phyloP scores from a whole-genome alignment of 1,140 invertebrate species.

The Paramacrobiotus metropolitanus region DNA sequence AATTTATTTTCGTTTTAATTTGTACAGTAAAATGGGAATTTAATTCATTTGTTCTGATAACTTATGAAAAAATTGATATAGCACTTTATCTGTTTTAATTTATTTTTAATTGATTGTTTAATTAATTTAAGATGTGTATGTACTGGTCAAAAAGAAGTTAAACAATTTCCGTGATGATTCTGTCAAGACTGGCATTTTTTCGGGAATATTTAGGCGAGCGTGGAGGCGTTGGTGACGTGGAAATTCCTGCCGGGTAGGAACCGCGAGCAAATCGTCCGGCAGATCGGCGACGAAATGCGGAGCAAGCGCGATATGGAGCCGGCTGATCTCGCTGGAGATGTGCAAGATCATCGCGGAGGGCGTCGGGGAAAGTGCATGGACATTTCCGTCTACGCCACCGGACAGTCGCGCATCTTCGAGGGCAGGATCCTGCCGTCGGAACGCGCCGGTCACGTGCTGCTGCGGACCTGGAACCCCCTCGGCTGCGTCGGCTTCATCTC shows the following conservation, averaged over 20 bases:
- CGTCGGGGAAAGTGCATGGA: constrained; percentile 84
- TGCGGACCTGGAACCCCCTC: constrained; percentile 86
- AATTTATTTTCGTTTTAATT: too few relatives aligned
- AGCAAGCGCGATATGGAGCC: constrained; percentile 56
- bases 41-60: too few relatives aligned
- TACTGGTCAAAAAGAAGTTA: too few relatives aligned
- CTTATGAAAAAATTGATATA: too few relatives aligned
- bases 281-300: constrained; percentile 76
- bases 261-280: constrained; percentile 77
- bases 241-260: constrained; percentile 57
- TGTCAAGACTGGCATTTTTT: too few relatives aligned
- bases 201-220: too few relatives aligned
- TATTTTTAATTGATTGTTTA: too few relatives aligned
- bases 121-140: too few relatives aligned
- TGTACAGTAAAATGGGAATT: too few relatives aligned
- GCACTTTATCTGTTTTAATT: too few relatives aligned
- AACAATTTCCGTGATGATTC: too few relatives aligned
- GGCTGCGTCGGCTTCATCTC: constrained; percentile 83
- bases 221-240: constrained; percentile 54
- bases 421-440: constrained; percentile 77
- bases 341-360: constrained; percentile 73
- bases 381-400: constrained; percentile 91
- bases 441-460: constrained; percentile 58
- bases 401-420: constrained; percentile 68
- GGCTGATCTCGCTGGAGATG: constrained; percentile 74